Evolutionary conservation across 2,797 vertebrate genomes (phyloP).

Genomic region (Sarcoramphus papa): DNA sequence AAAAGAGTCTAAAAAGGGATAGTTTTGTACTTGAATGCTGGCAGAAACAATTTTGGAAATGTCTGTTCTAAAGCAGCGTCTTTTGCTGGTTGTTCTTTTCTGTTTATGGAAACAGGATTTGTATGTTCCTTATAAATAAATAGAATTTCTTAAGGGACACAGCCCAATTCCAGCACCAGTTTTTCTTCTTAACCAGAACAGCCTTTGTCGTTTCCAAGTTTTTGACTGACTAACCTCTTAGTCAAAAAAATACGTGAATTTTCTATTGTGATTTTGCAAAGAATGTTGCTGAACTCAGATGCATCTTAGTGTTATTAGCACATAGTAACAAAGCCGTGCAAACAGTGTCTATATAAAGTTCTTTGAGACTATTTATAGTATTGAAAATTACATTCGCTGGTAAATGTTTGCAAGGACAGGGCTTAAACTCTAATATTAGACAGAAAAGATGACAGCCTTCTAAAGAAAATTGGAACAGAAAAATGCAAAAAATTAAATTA

Average conservation of each 20-base stretch:
- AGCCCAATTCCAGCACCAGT: neutral
- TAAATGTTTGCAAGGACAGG: neutral
- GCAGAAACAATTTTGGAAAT: neutral
- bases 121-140: conserved; percentile 19
- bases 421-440: neutral
- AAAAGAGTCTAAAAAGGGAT: neutral
- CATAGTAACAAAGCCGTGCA: neutral
- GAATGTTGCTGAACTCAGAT: neutral
- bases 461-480: neutral
- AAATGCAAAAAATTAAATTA: neutral
- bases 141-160: conserved; percentile 16
- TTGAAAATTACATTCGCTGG: neutral
- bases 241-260: neutral
- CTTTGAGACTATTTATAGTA: neutral
- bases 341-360: neutral
- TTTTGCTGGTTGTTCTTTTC: conserved; percentile 1
- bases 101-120: conserved; percentile 36
- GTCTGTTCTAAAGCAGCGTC: neutral
- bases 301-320: neutral
- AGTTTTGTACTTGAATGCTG: neutral
- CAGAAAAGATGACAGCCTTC: neutral
- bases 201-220: neutral
- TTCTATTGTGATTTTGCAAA: neutral
- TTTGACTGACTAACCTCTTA: neutral
- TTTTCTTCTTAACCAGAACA: neutral